Evolutionary conservation across 2,888 invertebrate species (phyloP).

Genomic region (Coremacera marginata): DNA sequence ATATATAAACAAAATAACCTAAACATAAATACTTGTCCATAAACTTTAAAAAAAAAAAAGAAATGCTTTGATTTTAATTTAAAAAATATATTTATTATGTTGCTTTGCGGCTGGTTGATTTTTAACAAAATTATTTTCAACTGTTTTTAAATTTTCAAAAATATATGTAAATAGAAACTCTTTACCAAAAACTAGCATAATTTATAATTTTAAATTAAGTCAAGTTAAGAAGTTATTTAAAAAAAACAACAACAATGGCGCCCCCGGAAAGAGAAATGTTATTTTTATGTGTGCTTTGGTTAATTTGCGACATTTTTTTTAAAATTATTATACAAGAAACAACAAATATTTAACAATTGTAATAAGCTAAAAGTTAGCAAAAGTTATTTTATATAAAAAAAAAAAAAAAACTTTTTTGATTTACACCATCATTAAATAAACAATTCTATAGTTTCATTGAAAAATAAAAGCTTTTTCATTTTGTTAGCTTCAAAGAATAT

Average conservation of each 20-base stretch:
- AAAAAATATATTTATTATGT: background rate
- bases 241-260: background rate
- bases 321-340: no score
- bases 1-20: background rate
- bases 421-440: slow-evolving; percentile 10
- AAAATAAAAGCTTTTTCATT: no score
- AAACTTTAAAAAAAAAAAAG: background rate
- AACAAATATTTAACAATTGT: no score
- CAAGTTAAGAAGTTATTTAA: background rate
- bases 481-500: no score
- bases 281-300: no score
- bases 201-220: background rate
- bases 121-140: background rate
- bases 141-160: background rate
- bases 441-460: no score
- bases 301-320: no score
- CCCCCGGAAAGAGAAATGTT: background rate
- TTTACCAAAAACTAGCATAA: background rate
- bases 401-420: background rate
- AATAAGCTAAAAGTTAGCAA: background rate
- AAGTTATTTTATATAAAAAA: background rate
- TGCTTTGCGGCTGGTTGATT: background rate
- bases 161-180: background rate
- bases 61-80: background rate
- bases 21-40: background rate